A percentile compares a stretch with the other conserved stretches of the same genome.
Conservation (phyloP, 2,888 invertebrate species). For the Meganola albula region DNA sequence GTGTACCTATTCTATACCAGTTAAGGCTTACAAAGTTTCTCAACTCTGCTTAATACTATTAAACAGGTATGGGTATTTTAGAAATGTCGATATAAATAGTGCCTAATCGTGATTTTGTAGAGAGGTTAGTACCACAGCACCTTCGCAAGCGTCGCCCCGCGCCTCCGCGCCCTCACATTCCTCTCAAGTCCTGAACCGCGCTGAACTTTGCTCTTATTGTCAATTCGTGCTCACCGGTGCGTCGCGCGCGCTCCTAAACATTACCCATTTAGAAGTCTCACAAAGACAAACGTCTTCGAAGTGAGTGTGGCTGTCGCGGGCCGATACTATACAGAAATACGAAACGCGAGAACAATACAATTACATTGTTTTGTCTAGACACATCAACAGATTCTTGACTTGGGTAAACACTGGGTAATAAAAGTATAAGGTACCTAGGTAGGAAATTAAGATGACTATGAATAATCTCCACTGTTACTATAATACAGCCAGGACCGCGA, state of each 20-base stretch:
- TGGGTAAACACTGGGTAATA: conserved; percentile 22
- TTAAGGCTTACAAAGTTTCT: conserved; percentile 23
- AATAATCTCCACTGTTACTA: conserved; percentile 25
- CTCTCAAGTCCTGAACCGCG: conserved; percentile 69
- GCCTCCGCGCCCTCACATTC: conserved; percentile 65
- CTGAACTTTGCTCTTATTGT: conserved; percentile 77
- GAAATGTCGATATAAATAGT: conserved; percentile 65
- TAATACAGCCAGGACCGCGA: no score
- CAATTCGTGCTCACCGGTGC: conserved; percentile 70
- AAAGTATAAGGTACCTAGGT: conserved; percentile 18
- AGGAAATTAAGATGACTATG: conserved; percentile 24
- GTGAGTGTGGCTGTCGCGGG: conserved; percentile 40
- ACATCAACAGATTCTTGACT: conserved; percentile 20
- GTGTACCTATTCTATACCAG: conserved; percentile 17
- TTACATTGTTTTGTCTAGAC: conserved; percentile 27
- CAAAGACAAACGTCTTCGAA: conserved; percentile 48
- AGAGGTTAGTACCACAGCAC: conserved; percentile 55
- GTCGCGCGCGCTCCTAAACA: conserved; percentile 55
- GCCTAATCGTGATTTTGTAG: conserved; percentile 67
- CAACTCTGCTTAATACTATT: conserved; percentile 35
- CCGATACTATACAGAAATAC: conserved; percentile 37
- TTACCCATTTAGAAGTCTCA: conserved; percentile 51
- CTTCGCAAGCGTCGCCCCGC: conserved; percentile 48
- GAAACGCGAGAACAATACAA: conserved; percentile 29
- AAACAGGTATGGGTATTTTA: conserved; percentile 46